Conservation (phyloP, 2,797 vertebrate species). For the Peromyscus melanophrys region DNA sequence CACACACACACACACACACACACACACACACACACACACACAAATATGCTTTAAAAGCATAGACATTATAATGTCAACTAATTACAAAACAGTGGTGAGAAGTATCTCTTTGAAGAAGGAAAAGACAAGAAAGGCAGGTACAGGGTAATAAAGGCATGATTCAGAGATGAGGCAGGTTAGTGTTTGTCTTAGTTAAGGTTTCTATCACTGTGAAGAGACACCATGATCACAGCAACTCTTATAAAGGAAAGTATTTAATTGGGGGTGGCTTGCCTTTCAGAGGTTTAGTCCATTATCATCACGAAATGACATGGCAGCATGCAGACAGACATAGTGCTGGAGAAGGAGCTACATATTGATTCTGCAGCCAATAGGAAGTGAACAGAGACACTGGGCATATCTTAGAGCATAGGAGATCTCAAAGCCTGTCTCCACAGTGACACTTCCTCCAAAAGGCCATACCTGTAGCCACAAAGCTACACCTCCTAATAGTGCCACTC, state of each 20-base stretch:
- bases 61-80: constrained; percentile 29
- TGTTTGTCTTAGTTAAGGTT: background rate
- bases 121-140: background rate
- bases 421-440: background rate
- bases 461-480: background rate
- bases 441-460: background rate
- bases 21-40: background rate
- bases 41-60: background rate
- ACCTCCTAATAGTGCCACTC: background rate
- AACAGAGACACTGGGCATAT: background rate
- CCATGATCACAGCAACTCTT: background rate
- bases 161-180: constrained; percentile 11
- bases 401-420: background rate
- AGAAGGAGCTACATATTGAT: background rate
- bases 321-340: background rate
- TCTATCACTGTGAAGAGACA: background rate
- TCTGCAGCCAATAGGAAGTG: background rate
- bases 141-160: constrained; percentile 49
- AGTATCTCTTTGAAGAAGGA: background rate
- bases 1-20: background rate
- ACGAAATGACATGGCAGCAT: background rate
- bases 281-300: background rate
- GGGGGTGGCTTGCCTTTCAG: background rate
- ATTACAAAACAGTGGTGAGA: constrained; percentile 44
- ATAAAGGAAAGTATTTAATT: background rate